A percentile compares a stretch with the other conserved stretches of the same genome.
phyloP scores from a whole-genome alignment of 2,888 invertebrate species.

The Ditula angustiorana region DNA sequence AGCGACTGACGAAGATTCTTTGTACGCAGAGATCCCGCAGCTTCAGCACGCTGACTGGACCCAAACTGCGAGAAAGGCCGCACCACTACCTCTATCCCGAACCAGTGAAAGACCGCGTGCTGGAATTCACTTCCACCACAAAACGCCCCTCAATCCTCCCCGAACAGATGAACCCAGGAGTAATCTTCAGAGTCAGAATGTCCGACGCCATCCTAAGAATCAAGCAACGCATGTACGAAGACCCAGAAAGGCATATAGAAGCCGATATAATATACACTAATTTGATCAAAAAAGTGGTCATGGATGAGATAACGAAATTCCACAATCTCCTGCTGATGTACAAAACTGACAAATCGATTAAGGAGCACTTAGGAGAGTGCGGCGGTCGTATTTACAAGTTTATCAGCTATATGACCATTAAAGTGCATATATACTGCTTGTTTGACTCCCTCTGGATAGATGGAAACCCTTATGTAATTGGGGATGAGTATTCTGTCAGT shows the following conservation, averaged over 20 bases:
- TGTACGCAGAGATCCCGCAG: constrained; percentile 65
- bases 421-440: constrained; percentile 78
- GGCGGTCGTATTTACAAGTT: constrained; percentile 79
- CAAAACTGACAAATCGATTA: constrained; percentile 76
- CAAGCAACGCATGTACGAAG: constrained; percentile 80
- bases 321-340: constrained; percentile 77
- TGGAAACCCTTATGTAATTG: constrained; percentile 79
- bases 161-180: constrained; percentile 79
- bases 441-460: constrained; percentile 81
- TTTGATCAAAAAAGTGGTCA: constrained; percentile 76
- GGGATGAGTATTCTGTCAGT: constrained; percentile 78
- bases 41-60: constrained; percentile 68
- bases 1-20: constrained; percentile 51
- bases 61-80: constrained; percentile 71
- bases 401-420: constrained; percentile 80
- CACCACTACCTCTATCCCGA: constrained; percentile 79
- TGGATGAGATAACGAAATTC: constrained; percentile 79
- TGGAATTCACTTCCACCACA: constrained; percentile 72
- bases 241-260: constrained; percentile 77
- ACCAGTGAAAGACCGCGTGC: constrained; percentile 71
- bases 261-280: constrained; percentile 80
- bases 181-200: constrained; percentile 78
- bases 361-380: constrained; percentile 79
- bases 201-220: constrained; percentile 77
- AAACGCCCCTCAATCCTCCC: constrained; percentile 73